A percentile compares a stretch with the other conserved stretches of the same genome.
These are phyloP conservation scores for Catharus ustulatus DNA, from an alignment of 2,797 vertebrate species.

Conservation along the genomic window DNA sequence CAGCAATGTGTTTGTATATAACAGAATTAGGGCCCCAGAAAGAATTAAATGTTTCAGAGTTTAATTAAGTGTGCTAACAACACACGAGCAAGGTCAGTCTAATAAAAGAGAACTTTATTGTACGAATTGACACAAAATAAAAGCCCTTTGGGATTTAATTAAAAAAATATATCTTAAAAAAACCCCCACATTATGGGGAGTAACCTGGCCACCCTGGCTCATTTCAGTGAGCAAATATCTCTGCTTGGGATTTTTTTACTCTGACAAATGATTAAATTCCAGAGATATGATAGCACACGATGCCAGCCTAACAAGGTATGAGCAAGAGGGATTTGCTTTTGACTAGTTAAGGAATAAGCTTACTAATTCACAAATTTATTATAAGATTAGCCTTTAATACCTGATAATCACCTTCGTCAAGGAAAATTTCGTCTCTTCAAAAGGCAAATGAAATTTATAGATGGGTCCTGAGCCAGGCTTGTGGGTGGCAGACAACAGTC, in stretches of 20 bases:
- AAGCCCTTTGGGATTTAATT: conserved; percentile 1
- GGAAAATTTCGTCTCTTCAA: conserved; percentile 68
- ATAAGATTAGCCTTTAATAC: conserved; percentile 74
- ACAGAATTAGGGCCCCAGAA: background rate
- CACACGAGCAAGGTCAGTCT: background rate
- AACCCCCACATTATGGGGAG: background rate
- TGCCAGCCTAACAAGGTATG: conserved; percentile 54
- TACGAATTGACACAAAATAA: conserved; percentile 16
- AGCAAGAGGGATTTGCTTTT: conserved; percentile 69
- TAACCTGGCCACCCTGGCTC: background rate
- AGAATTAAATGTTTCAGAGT: background rate
- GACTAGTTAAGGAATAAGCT: conserved; percentile 72
- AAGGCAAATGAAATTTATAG: conserved; percentile 63
- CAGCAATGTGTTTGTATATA: background rate
- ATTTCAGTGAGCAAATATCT: conserved; percentile 6
- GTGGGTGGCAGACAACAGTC: background rate
- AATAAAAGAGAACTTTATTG: conserved; percentile 43
- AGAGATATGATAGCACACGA: conserved; percentile 11
- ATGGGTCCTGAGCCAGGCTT: conserved; percentile 52
- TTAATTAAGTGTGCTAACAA: conserved; percentile 21
- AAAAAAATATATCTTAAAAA: background rate
- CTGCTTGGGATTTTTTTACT: conserved; percentile 23
- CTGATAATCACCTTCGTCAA: conserved; percentile 76
- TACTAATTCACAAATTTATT: conserved; percentile 74
- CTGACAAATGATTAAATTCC: conserved; percentile 43